These are phyloP conservation scores for Erebia epiphron DNA, from an alignment of 2,888 invertebrate species.

Conservation along the genomic window DNA sequence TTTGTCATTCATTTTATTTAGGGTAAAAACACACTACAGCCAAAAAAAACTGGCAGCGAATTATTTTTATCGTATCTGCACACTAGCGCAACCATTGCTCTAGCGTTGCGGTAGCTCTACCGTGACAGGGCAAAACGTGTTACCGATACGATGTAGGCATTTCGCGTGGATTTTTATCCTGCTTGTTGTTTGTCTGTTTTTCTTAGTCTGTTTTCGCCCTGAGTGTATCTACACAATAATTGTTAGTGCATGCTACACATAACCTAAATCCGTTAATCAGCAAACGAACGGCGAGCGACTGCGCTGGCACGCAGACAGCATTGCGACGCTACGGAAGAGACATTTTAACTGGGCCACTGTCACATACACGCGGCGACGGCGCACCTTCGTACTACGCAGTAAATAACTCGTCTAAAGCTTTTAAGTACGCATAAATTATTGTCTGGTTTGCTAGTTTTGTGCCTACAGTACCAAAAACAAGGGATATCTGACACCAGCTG, in stretches of 20 bases:
- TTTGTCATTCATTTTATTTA: no score
- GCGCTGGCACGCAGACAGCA: slow-evolving; percentile 59
- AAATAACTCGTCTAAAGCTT: slow-evolving; percentile 35
- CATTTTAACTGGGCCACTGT: slow-evolving; percentile 51
- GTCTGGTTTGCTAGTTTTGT: slow-evolving; percentile 12
- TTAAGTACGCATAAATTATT: slow-evolving; percentile 33
- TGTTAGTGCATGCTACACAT: neutral
- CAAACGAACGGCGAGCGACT: slow-evolving; percentile 45
- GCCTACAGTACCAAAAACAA: slow-evolving; percentile 5
- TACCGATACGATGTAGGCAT: no score
- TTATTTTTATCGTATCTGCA: no score
- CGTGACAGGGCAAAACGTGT: no score
- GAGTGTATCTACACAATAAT: neutral
- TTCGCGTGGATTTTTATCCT: no score
- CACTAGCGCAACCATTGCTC: no score
- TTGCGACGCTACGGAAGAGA: slow-evolving; percentile 52
- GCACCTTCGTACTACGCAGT: slow-evolving; percentile 34
- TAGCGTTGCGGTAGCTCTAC: no score
- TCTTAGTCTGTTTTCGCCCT: no score
- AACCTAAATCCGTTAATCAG: slow-evolving; percentile 22
- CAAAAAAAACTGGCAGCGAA: no score
- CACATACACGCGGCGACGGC: slow-evolving; percentile 39
- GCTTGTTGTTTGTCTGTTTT: no score
- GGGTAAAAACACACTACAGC: no score
- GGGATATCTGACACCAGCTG: neutral